A percentile compares a stretch with the other conserved stretches of the same genome.
phyloP scores from a whole-genome alignment of 1,140 invertebrate genomes.

The Hylaeus anthracinus region DNA sequence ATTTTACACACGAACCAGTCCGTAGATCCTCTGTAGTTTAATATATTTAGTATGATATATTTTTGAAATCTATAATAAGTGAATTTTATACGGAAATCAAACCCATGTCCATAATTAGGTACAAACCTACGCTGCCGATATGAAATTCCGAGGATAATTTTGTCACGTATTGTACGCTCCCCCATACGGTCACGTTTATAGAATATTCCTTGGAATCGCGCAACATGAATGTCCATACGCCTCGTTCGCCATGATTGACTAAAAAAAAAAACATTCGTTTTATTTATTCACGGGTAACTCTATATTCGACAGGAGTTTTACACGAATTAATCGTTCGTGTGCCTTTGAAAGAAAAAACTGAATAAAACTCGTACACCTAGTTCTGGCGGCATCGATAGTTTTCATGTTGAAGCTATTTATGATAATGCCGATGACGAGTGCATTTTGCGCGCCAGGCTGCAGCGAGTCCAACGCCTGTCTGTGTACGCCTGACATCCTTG shows the following conservation, averaged over 20 bases:
- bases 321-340: not conserved
- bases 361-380: constrained; percentile 67
- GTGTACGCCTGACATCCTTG: constrained; percentile 71
- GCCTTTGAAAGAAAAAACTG: not conserved
- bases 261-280: not conserved
- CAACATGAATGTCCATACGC: constrained; percentile 87
- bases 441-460: constrained; percentile 71
- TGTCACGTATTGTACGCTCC: constrained; percentile 82
- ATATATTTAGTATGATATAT: no score
- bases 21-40: no score
- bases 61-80: no score
- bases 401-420: constrained; percentile 73
- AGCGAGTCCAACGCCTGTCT: constrained; percentile 71
- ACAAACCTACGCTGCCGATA: constrained; percentile 84
- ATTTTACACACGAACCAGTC: no score
- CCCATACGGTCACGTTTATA: constrained; percentile 87
- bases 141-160: constrained; percentile 82
- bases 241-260: constrained; percentile 76
- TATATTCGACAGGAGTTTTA: no score
- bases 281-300: not conserved
- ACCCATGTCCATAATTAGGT: not conserved
- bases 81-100: no score
- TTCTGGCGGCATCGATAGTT: constrained; percentile 66
- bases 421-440: constrained; percentile 75
- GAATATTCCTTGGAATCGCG: constrained; percentile 85